These are phyloP conservation scores for Callochromis pleurospilus DNA, from an alignment of 2,113 vertebrate species.

Conservation along the genomic window DNA sequence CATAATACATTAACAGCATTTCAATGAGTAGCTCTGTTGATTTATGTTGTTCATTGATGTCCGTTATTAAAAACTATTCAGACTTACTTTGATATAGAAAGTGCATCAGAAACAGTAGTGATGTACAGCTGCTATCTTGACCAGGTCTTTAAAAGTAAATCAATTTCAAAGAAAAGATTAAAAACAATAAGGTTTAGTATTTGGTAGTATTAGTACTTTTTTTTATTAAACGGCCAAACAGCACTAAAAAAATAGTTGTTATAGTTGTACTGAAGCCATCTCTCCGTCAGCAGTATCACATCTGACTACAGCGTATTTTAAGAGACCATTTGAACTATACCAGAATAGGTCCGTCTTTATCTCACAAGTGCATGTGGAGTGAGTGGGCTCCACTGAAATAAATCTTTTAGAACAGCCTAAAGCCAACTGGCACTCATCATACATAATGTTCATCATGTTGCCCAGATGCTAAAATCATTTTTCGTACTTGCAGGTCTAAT, in stretches of 20 bases:
- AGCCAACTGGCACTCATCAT: slow-evolving; percentile 56
- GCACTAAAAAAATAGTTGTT: not conserved
- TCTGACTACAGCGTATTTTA: slow-evolving; percentile 11
- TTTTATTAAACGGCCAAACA: not conserved
- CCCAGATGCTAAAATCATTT: slow-evolving; percentile 41
- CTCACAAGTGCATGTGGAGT: slow-evolving; percentile 34
- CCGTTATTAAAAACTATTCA: not conserved
- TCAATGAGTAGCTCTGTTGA: not conserved
- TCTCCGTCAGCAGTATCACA: not conserved
- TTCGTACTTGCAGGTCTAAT: not conserved
- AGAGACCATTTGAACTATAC: slow-evolving; percentile 3
- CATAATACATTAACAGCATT: not conserved
- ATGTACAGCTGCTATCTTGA: not conserved
- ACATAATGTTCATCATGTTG: slow-evolving; percentile 54
- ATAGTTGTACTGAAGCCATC: not conserved
- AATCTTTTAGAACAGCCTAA: slow-evolving; percentile 61
- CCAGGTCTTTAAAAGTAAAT: not conserved
- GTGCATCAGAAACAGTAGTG: not conserved
- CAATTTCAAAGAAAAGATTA: not conserved
- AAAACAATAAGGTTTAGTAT: not conserved
- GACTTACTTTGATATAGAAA: not conserved
- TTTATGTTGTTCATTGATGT: not conserved
- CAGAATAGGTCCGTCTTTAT: slow-evolving; percentile 16
- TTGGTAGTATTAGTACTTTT: not conserved
- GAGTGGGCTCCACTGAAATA: slow-evolving; percentile 53